Evolutionary conservation across 2,888 invertebrate genomes (phyloP).

Genomic region (Lasiommata megera): DNA sequence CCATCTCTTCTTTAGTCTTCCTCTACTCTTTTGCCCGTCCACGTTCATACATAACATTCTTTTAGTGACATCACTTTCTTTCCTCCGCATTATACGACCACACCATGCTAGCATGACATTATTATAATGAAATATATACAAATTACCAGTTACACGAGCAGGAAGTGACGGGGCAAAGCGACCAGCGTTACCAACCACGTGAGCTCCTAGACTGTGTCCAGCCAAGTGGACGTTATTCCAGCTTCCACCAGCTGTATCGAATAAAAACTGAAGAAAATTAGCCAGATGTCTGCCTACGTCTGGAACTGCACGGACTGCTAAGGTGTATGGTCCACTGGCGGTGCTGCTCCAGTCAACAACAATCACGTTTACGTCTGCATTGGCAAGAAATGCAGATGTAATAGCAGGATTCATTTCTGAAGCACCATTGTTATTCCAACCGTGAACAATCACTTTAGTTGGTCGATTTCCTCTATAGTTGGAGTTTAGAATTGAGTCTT

Average conservation of each 20-base stretch:
- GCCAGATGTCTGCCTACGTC: constrained; percentile 53
- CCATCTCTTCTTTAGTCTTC: too few species aligned
- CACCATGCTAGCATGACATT: too few species aligned
- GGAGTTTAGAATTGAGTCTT: constrained; percentile 43
- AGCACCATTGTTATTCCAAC: constrained; percentile 46
- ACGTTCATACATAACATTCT: too few species aligned
- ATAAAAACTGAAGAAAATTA: constrained; percentile 56
- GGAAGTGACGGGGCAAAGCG: constrained; percentile 34
- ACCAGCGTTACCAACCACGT: constrained; percentile 59
- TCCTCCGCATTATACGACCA: too few species aligned
- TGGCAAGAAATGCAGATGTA: constrained; percentile 44
- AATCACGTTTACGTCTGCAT: constrained; percentile 50
- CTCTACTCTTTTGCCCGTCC: too few species aligned
- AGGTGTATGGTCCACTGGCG: constrained; percentile 44
- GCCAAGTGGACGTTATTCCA: constrained; percentile 57
- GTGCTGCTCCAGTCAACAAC: constrained; percentile 57
- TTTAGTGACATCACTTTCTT: too few species aligned
- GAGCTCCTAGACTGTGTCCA: constrained; percentile 60
- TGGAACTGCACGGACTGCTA: constrained; percentile 48
- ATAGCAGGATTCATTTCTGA: constrained; percentile 40
- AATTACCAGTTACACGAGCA: constrained; percentile 53
- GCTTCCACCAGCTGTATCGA: constrained; percentile 52
- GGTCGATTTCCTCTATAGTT: constrained; percentile 43
- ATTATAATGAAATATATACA: neutral
- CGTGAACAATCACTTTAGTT: constrained; percentile 34